Base-by-base conservation (phyloP, 2,888 invertebrate species). In the Lasioglossum pauxillum region DNA sequence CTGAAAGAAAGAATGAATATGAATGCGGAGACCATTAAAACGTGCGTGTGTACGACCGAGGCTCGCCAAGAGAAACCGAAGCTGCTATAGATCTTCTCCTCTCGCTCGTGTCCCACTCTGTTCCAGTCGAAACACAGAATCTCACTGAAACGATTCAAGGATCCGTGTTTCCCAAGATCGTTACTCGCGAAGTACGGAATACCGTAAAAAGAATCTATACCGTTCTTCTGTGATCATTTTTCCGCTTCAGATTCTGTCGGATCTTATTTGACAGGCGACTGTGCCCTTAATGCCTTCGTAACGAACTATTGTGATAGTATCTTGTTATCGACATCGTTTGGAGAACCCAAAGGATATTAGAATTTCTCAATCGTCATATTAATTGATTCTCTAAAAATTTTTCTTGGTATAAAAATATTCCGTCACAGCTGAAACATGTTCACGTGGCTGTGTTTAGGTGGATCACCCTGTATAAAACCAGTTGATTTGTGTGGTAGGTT, bases 1-100 rank as follows among this genome's bases (percentile, higher is more conserved):
- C 79, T 80, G 86, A 83, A 86, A 79, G 81, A 71, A 41, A 75
- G 79, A 78, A 85, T 85, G 85, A 85, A 80, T 83, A 81, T 81
- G 85, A 84, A 90, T 85, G 82, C 71, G 27, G 44, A 73, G 27
- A 72, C 75, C 88, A 84, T 88, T 90, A 88, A 89, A 89, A 90
- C 81, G 73, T 86, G 81, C 88, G 77, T 82, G 82, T 80, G 76
- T 82, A 19, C 41, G 73, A 76, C 74, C 31, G 69, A 41, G 19
- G 53, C n/a, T 69, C 31, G 64, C 27, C 31, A 69, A 67, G 64
- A 41, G 10, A 46, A 10, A 35, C 53, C 38, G 75, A 78, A 80
- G 78, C 80, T 69, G 57, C 79, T 77, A 41, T 38, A 64, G n/a
- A 75, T 74, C 60, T 53, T 53, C 71, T 60, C 53, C 67, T 46